Evolutionary conservation across 1,140 invertebrate species (phyloP), one percentile per base, ranked within the genome.

Genomic region (Diploscapter pachys): DNA sequence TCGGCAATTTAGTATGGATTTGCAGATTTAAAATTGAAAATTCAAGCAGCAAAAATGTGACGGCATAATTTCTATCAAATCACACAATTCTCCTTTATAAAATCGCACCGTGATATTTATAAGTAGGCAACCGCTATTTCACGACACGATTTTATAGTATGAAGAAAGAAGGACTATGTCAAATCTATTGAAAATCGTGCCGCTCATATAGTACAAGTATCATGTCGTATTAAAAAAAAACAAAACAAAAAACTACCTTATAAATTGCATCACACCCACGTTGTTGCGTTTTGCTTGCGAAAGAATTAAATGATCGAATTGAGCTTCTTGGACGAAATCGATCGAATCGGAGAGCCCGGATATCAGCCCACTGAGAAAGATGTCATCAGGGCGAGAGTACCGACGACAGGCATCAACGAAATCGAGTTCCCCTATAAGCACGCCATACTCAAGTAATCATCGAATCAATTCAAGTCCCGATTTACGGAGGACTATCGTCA

Each of bases 331-430:
- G 93, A 94, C 90, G 92, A 94, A 89, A 92, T 97, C 86, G 93
- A 96, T 89, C 90, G 94, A 89, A 94, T 97, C 85, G 92, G 92
- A 85, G 91, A 90, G 83, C 90, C 90, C 85, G 91, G 93, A 89
- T 97, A 96, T 90, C 90, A 96, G 87, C 94, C 95, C 78, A 94
- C 92, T 82, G 92, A 95, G 89, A 94, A 96, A 89, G 95, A 97
- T 89, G 96, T 97, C 88, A 90, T 97, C 80, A 91, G 94, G 87
- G 93, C 95, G 86, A 90, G 95, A 90, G 93, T 95, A 80, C 93
- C 95, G 78, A 97, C 95, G 50, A 96, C 94, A 80, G 89, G 83
- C n/a, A 97, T 97, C 87, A 94, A 95, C 87, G 94, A 96, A 88
- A 95, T 93, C 63, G 92, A 94, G 81, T 96, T 96, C 86, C 91